Evolutionary conservation across 2,888 invertebrate species (phyloP).

Genomic region (Leptinotarsa rubiginosa): DNA sequence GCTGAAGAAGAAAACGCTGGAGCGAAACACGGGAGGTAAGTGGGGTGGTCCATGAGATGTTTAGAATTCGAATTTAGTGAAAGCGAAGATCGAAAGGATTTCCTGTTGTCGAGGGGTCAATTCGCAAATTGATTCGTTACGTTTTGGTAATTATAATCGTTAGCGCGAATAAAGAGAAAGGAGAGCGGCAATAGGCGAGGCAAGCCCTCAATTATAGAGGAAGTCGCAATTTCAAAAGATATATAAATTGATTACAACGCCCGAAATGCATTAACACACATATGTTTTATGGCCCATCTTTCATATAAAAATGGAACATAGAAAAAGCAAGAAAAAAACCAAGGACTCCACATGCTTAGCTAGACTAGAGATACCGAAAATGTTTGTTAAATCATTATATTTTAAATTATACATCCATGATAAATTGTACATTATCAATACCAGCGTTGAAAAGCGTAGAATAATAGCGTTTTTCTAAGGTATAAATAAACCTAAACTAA

Average conservation of each 20-base stretch:
- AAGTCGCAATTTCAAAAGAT: background rate
- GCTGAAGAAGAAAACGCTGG: conserved; percentile 64
- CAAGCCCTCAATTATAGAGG: background rate
- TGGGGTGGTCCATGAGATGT: conserved; percentile 9
- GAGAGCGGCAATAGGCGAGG: background rate
- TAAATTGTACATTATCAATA: no score
- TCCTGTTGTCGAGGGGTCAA: background rate
- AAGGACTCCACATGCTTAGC: no score
- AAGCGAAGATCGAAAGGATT: background rate
- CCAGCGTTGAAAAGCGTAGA: no score
- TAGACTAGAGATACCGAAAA: no score
- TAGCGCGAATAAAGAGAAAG: background rate
- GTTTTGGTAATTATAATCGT: conserved; percentile 6
- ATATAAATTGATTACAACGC: background rate
- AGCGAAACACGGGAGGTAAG: conserved; percentile 42
- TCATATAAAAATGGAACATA: no score
- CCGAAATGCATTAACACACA: no score
- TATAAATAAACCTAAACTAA: no score
- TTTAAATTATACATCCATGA: no score
- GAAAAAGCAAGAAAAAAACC: no score
- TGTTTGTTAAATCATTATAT: no score
- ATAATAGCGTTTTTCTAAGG: no score
- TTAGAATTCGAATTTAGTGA: background rate
- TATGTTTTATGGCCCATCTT: no score
- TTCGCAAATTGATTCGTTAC: background rate